Evolutionary conservation across 2,888 invertebrate species (phyloP).

Genomic region (Papilio protenor): DNA sequence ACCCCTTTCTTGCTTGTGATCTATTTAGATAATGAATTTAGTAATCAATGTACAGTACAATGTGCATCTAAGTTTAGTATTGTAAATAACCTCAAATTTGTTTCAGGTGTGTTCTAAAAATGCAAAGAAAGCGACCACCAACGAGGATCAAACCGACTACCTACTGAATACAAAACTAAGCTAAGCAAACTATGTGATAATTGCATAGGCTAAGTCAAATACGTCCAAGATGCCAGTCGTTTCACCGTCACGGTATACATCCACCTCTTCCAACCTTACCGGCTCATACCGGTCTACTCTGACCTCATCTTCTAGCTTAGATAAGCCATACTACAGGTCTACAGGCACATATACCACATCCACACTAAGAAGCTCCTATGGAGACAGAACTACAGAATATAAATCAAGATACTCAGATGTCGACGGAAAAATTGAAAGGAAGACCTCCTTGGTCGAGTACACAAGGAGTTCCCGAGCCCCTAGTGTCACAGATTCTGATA

Average conservation of each 20-base stretch:
- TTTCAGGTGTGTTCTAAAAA: constrained; percentile 65
- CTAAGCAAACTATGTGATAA: constrained; percentile 50
- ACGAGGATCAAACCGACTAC: constrained; percentile 63
- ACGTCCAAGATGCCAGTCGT: constrained; percentile 82
- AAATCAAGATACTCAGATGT: constrained; percentile 70
- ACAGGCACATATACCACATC: constrained; percentile 74
- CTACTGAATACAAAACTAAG: constrained; percentile 45
- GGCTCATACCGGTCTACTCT: constrained; percentile 79
- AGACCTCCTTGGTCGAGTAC: constrained; percentile 73
- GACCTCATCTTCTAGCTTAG: constrained; percentile 77
- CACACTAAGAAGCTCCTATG: constrained; percentile 64
- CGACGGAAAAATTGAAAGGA: constrained; percentile 75
- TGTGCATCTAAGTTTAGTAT: neutral
- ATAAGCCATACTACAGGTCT: constrained; percentile 82
- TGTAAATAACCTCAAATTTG: constrained; percentile 49
- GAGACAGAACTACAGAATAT: constrained; percentile 72
- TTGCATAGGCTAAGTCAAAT: constrained; percentile 46
- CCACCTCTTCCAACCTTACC: constrained; percentile 75
- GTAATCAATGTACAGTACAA: no score
- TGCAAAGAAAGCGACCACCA: constrained; percentile 73
- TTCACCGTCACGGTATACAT: constrained; percentile 81
- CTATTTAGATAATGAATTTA: no score
- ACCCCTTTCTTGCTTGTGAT: no score
- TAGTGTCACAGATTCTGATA: constrained; percentile 78
- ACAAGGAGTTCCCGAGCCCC: constrained; percentile 71